phyloP scores from a whole-genome alignment of 2,113 vertebrate species.

The Manacus vitellinus region DNA sequence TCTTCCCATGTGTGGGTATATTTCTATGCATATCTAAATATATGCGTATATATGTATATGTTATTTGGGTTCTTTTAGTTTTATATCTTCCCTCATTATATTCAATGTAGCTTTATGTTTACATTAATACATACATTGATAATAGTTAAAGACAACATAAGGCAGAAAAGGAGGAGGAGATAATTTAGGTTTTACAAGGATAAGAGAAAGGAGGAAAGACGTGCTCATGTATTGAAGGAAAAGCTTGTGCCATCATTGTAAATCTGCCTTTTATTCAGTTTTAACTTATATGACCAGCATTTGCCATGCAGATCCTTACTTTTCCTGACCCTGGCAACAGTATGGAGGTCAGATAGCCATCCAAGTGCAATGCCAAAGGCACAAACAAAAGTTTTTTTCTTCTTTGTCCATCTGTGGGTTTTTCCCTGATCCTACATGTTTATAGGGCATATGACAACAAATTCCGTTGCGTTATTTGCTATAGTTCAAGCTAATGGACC shows the following conservation, averaged over 20 bases:
- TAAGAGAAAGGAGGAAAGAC: not conserved
- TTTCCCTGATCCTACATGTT: not conserved
- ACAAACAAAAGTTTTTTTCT: slow-evolving; percentile 45
- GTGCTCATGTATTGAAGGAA: not conserved
- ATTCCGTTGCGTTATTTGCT: not conserved
- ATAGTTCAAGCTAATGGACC: slow-evolving; percentile 6
- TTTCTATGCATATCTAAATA: not conserved
- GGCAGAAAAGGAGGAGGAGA: slow-evolving; percentile 5
- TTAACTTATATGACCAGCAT: slow-evolving; percentile 10
- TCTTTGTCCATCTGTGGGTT: slow-evolving; percentile 45
- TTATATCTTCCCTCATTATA: not conserved
- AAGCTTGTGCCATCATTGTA: not conserved
- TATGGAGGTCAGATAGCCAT: slow-evolving; percentile 53
- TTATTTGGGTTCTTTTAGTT: not conserved
- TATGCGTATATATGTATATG: not conserved
- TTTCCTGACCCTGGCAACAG: slow-evolving; percentile 46
- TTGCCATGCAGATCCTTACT: slow-evolving; percentile 10
- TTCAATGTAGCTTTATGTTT: not conserved
- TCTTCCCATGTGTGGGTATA: not conserved
- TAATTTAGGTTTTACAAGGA: not conserved
- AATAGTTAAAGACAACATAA: slow-evolving; percentile 9
- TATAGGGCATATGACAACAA: not conserved
- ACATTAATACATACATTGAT: not conserved
- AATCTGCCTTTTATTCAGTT: not conserved
- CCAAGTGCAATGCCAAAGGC: slow-evolving; percentile 52